A percentile compares a stretch with the other conserved stretches of the same genome.
phyloP scores from a whole-genome alignment of 1,140 invertebrate species.

The Idris sp. region DNA sequence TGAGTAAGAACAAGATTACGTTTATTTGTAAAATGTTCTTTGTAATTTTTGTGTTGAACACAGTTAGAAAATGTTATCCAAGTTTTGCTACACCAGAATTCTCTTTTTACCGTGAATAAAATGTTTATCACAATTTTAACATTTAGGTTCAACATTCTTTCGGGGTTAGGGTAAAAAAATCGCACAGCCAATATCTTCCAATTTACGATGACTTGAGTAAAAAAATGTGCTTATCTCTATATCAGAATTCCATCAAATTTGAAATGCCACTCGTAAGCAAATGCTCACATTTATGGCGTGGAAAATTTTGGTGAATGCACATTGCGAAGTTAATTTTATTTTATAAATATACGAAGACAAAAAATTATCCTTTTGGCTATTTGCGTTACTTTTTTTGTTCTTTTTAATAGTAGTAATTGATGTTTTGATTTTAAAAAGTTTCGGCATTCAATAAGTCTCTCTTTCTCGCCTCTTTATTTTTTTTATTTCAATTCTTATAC shows the following conservation, averaged over 20 bases:
- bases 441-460: constrained; percentile 4
- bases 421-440: constrained; percentile 3
- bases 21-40: background rate
- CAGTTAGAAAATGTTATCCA: too few relatives aligned
- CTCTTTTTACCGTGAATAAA: too few relatives aligned
- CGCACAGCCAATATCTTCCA: background rate
- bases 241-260: constrained; percentile 15
- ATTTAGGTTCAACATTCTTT: background rate
- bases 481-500: constrained; percentile 16
- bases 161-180: background rate
- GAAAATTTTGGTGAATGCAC: constrained; percentile 9
- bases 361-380: too few relatives aligned
- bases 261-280: constrained; percentile 12
- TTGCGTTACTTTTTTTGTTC: too few relatives aligned
- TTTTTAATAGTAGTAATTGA: too few relatives aligned
- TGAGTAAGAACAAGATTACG: background rate
- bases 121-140: too few relatives aligned
- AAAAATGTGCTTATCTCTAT: constrained; percentile 9
- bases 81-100: too few relatives aligned
- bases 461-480: background rate
- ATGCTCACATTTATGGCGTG: constrained; percentile 4
- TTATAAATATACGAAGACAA: too few relatives aligned
- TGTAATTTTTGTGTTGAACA: too few relatives aligned
- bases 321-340: background rate
- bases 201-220: constrained; percentile 3